phyloP scores from a whole-genome alignment of 2,113 vertebrate genomes.

The Axis porcinus region DNA sequence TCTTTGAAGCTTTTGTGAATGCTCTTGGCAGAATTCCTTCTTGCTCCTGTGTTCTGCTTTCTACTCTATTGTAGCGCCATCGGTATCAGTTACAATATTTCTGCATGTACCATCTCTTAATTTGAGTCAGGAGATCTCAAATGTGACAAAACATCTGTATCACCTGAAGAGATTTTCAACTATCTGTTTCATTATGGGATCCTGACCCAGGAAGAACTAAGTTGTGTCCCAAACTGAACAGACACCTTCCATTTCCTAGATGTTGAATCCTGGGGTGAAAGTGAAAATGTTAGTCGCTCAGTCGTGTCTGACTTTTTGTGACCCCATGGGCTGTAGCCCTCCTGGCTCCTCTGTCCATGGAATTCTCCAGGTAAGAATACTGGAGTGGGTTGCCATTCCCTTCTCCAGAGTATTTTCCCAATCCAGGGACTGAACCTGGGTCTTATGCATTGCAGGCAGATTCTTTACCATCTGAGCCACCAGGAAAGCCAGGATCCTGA shows the following conservation, averaged over 20 bases:
- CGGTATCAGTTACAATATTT: neutral
- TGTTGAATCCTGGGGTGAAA: neutral
- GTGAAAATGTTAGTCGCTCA: rapidly evolving
- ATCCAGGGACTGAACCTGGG: neutral
- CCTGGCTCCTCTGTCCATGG: neutral
- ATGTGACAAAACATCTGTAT: neutral
- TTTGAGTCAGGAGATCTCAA: neutral
- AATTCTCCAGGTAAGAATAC: neutral
- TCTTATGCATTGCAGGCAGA: neutral
- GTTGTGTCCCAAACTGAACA: neutral
- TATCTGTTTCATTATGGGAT: neutral
- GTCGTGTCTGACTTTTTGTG: neutral
- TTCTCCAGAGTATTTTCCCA: neutral
- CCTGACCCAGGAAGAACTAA: neutral
- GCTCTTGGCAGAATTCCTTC: neutral
- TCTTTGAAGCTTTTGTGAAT: neutral
- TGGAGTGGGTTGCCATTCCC: neutral
- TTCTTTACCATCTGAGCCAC: neutral
- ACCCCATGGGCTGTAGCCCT: neutral
- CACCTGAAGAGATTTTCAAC: neutral
- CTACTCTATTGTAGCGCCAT: rapidly evolving
- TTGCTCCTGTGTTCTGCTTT: neutral
- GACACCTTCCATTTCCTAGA: neutral
- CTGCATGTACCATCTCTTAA: neutral
- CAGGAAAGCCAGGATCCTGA: neutral